Evolutionary conservation across 2,113 vertebrate species (phyloP).

Genomic region (Camelus dromedarius): DNA sequence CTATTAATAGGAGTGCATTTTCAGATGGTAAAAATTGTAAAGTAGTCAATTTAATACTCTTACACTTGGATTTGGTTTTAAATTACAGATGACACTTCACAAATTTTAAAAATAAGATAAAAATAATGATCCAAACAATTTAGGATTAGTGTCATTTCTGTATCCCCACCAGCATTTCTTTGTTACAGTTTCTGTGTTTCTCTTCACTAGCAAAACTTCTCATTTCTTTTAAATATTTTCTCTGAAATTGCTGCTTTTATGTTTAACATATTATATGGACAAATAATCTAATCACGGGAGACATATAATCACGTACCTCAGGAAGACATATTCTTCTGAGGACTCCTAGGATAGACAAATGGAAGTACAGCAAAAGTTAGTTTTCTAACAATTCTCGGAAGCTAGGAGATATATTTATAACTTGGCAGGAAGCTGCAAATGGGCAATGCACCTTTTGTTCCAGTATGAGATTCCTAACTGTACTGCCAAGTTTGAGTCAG

Average conservation of each 20-base stretch:
- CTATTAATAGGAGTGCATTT: neutral
- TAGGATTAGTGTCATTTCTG: neutral
- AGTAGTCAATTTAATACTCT: neutral
- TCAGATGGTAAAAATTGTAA: neutral
- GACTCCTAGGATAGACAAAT: neutral
- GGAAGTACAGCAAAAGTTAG: neutral
- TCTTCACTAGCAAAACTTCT: slow-evolving; percentile 3
- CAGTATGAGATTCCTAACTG: neutral
- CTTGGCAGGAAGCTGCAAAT: neutral
- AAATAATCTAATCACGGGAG: slow-evolving; percentile 25
- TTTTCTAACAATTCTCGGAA: neutral
- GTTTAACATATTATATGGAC: neutral
- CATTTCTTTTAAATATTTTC: slow-evolving; percentile 1
- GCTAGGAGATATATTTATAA: neutral
- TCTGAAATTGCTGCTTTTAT: neutral
- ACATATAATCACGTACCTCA: neutral
- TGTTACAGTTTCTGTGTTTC: neutral
- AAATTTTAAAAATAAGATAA: neutral
- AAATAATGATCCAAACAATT: neutral
- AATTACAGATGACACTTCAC: neutral
- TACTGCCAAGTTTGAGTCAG: neutral
- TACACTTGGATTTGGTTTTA: neutral
- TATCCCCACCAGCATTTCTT: neutral
- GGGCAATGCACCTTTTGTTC: neutral
- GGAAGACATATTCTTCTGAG: neutral